Conservation (phyloP, 1,140 invertebrate genomes). For the Temnothorax nylanderi region DNA sequence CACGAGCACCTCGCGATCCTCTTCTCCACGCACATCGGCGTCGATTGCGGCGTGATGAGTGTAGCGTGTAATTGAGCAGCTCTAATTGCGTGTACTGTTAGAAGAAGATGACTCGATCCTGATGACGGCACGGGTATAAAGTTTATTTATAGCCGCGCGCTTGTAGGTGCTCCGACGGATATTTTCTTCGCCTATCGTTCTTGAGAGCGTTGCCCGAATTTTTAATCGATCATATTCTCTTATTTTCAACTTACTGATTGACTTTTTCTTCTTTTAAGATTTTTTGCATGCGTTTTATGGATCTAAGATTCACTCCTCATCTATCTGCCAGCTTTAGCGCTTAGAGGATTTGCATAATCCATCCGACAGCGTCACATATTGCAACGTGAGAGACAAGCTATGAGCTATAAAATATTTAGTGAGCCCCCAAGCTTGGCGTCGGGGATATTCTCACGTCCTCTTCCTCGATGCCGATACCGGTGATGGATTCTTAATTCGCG, state of each 20-base stretch:
- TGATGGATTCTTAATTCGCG: constrained; percentile 67
- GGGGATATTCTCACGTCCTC: constrained; percentile 12
- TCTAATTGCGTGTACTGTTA: constrained; percentile 61
- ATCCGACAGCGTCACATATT: neutral
- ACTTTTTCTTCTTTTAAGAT: neutral
- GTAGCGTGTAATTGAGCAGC: constrained; percentile 41
- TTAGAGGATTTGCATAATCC: constrained; percentile 20
- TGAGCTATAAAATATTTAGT: constrained; percentile 22
- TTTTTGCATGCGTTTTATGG: constrained; percentile 14
- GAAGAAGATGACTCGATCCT: constrained; percentile 50
- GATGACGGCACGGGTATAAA: constrained; percentile 18
- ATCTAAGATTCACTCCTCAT: neutral
- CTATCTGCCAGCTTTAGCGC: neutral
- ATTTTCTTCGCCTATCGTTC: neutral
- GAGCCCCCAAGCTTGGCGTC: neutral
- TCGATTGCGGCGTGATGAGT: constrained; percentile 47
- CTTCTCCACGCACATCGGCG: constrained; percentile 26
- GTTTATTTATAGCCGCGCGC: constrained; percentile 59
- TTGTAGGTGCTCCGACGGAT: neutral
- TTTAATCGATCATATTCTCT: constrained; percentile 16
- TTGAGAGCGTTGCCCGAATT: constrained; percentile 37
- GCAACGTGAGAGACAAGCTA: neutral
- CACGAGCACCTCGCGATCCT: constrained; percentile 17
- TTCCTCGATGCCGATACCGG: neutral
- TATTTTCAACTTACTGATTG: neutral